Evolutionary conservation across 2,888 invertebrate genomes (phyloP).

Genomic region (Salticus scenicus): DNA sequence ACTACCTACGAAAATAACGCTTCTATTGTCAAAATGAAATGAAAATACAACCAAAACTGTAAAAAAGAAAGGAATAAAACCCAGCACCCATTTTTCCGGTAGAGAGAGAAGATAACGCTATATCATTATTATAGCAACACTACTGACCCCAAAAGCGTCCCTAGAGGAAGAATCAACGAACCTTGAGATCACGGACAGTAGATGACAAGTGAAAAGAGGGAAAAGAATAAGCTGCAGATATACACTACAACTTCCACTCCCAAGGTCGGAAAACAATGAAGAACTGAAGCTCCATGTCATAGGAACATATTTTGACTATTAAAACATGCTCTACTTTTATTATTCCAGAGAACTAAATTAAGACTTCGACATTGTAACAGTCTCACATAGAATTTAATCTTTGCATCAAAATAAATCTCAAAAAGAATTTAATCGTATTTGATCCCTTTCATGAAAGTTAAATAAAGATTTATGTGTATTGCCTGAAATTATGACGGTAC

Average conservation of each 20-base stretch:
- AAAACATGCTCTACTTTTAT: conserved; percentile 10
- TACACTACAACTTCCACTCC: conserved; percentile 30
- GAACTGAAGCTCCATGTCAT: neutral
- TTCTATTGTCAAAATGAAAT: neutral
- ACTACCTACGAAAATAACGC: neutral
- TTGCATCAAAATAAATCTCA: neutral
- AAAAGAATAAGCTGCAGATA: conserved; percentile 4
- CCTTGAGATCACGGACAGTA: conserved; percentile 59
- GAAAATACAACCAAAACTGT: neutral
- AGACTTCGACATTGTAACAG: neutral
- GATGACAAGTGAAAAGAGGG: conserved; percentile 53
- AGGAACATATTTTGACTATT: neutral
- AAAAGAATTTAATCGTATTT: neutral
- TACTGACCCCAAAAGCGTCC: conserved; percentile 55
- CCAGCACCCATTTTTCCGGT: neutral
- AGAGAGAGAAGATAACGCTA: neutral
- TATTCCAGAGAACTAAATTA: neutral
- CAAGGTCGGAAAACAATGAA: conserved; percentile 32
- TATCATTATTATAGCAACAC: conserved; percentile 41
- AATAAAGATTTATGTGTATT: too few relatives aligned
- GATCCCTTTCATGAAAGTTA: too few relatives aligned
- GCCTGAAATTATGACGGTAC: too few relatives aligned
- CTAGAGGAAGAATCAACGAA: conserved; percentile 43
- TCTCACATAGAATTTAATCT: neutral
- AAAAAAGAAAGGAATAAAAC: neutral